These are phyloP conservation scores for Orchesella cincta DNA, from an alignment of 1,140 invertebrate genomes.

Conservation along the genomic window DNA sequence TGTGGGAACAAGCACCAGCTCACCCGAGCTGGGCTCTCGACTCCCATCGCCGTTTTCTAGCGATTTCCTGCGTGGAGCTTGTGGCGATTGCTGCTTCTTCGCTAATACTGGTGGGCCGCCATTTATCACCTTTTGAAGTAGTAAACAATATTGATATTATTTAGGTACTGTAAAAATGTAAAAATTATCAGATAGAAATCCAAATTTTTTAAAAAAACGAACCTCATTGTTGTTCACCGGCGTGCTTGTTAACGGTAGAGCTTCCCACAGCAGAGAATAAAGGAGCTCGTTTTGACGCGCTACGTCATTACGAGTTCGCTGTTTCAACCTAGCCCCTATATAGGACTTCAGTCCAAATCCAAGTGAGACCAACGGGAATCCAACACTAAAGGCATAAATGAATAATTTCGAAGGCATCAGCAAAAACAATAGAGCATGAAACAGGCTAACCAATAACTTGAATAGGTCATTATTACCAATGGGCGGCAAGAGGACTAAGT, in stretches of 20 bases:
- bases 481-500: conserved; percentile 96
- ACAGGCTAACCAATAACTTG: background rate
- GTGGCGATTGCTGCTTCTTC: conserved; percentile 42
- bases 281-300: conserved; percentile 48
- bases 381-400: conserved; percentile 39
- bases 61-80: conserved; percentile 44
- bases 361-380: conserved; percentile 51
- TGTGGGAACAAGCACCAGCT: conserved; percentile 8
- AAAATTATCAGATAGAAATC: too few species aligned
- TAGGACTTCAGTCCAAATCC: conserved; percentile 49
- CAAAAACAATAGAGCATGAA: background rate
- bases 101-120: conserved; percentile 49
- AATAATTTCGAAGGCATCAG: background rate
- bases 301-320: conserved; percentile 49
- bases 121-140: conserved; percentile 39
- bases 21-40: conserved; percentile 21
- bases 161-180: background rate
- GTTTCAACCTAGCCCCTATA: conserved; percentile 48
- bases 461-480: conserved; percentile 71
- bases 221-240: conserved; percentile 49
- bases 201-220: background rate
- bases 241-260: conserved; percentile 46
- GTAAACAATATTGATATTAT: background rate
- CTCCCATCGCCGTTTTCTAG: conserved; percentile 42
- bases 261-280: conserved; percentile 49